Evolutionary conservation across 2,113 vertebrate genomes (phyloP).

Genomic region (Leptosomus discolor): DNA sequence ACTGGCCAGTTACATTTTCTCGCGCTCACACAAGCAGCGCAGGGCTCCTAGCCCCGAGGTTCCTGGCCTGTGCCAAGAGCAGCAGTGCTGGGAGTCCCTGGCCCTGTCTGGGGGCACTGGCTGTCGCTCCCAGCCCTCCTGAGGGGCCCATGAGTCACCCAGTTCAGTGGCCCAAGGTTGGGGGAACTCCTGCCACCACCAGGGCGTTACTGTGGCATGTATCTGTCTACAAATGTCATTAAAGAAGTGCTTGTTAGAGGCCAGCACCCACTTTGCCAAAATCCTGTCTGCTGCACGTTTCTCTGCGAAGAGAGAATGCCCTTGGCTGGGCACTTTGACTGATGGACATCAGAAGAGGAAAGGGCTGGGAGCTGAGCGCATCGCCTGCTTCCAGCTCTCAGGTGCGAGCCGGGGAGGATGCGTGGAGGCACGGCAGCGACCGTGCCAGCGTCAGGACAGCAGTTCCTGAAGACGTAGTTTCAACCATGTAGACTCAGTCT

Average conservation of each 20-base stretch:
- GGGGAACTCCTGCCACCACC: not conserved
- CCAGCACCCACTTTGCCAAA: not conserved
- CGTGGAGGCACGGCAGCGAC: not conserved
- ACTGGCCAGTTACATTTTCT: not conserved
- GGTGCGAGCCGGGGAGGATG: not conserved
- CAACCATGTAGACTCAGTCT: not conserved
- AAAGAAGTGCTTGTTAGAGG: not conserved
- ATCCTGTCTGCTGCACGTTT: not conserved
- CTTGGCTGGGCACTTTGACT: not conserved
- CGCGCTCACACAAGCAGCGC: accelerated
- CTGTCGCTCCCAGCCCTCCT: not conserved
- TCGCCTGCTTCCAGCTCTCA: not conserved
- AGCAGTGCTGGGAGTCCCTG: not conserved
- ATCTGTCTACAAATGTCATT: not conserved
- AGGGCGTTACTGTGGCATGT: not conserved
- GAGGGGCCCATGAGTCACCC: accelerated
- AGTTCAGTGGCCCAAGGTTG: not conserved
- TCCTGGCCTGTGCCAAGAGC: not conserved
- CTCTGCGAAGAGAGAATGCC: not conserved
- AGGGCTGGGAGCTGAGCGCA: not conserved
- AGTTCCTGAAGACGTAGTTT: accelerated
- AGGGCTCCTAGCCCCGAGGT: not conserved
- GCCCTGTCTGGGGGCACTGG: not conserved
- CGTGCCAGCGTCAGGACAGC: not conserved
- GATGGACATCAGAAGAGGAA: not conserved